Conservation (phyloP, 1,140 invertebrate species). For the Drosophila arizonae region DNA sequence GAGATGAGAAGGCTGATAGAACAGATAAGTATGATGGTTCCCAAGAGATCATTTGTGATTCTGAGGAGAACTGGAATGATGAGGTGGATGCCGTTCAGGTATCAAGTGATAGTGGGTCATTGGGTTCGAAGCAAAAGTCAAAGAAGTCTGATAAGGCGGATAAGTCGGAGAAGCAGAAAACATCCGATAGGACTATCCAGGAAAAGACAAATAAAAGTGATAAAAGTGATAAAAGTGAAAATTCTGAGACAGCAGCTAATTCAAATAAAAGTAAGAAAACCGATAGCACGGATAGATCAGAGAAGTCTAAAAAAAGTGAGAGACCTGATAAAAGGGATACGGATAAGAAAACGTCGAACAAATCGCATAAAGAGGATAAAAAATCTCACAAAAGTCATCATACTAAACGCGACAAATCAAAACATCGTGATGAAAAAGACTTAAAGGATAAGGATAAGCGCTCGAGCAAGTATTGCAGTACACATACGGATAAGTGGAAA, state of each 20-base stretch:
- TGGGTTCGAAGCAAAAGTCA: neutral
- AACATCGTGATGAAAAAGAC: slow-evolving; percentile 5
- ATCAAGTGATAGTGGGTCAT: neutral
- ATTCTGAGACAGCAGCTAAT: neutral
- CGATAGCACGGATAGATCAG: neutral
- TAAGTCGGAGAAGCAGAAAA: neutral
- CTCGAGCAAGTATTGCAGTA: neutral
- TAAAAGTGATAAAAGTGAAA: neutral
- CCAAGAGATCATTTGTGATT: neutral
- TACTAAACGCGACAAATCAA: slow-evolving; percentile 4
- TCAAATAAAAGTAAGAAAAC: neutral
- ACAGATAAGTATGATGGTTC: slow-evolving; percentile 1
- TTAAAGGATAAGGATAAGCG: slow-evolving; percentile 3
- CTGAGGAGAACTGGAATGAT: neutral
- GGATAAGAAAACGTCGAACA: neutral
- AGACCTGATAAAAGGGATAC: neutral
- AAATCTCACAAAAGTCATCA: slow-evolving; percentile 18
- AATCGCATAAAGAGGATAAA: neutral
- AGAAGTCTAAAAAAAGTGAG: neutral
- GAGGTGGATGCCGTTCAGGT: neutral
- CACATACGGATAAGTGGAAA: neutral
- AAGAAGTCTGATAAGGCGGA: neutral
- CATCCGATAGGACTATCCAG: neutral
- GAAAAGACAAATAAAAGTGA: neutral
- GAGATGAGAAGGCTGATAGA: slow-evolving; percentile 7